Conservation (phyloP, 2,888 invertebrate species). For the Synanthedon tipuliformis region DNA sequence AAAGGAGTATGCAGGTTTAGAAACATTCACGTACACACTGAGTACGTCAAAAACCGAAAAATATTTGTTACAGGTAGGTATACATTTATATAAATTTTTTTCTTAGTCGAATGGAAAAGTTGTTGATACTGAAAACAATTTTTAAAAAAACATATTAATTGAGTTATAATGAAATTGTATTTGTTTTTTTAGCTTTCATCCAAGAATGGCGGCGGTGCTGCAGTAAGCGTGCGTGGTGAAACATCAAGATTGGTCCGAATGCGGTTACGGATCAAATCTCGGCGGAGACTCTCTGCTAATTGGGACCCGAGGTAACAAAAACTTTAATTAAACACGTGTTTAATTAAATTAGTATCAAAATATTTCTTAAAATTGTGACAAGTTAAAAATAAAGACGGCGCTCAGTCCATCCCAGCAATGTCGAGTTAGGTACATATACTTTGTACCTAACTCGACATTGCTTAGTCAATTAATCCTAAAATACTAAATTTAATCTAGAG, state of each 20-base stretch:
- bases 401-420: too few relatives aligned
- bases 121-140: background rate
- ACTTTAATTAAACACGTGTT: background rate
- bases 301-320: slow-evolving; percentile 53
- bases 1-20: slow-evolving; percentile 31
- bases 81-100: too few relatives aligned
- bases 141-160: slow-evolving; percentile 1
- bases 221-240: slow-evolving; percentile 52
- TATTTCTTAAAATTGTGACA: slow-evolving; percentile 13
- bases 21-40: slow-evolving; percentile 36
- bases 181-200: slow-evolving; percentile 33
- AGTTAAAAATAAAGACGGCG: too few relatives aligned
- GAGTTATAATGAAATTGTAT: background rate
- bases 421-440: too few relatives aligned
- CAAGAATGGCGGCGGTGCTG: slow-evolving; percentile 37
- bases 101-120: background rate
- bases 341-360: slow-evolving; percentile 13
- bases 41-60: slow-evolving; percentile 37
- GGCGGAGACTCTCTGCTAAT: slow-evolving; percentile 47
- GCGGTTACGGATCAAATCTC: slow-evolving; percentile 44
- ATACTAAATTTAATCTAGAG: too few relatives aligned
- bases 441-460: too few relatives aligned
- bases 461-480: too few relatives aligned
- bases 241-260: slow-evolving; percentile 36
- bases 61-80: slow-evolving; percentile 56